Percentiles rank a stretch among this genome's conserved stretches.
These are phyloP conservation scores for Palythoa heliodiscus DNA, from an alignment of 92 coral and sea anemone genomes.

Conservation along the genomic window DNA sequence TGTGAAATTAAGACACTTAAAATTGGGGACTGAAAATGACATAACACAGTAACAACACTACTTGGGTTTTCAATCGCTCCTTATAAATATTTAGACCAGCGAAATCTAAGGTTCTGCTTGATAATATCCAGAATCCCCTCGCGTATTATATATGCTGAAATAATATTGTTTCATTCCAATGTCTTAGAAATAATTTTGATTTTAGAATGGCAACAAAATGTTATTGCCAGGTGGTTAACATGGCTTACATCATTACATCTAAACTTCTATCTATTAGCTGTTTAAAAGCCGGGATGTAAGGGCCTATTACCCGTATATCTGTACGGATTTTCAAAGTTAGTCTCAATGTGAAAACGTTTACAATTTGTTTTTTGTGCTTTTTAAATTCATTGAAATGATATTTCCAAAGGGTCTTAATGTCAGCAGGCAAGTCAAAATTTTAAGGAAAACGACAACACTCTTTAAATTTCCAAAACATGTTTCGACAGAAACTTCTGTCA, in stretches of 20 bases:
- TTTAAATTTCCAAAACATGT: no score
- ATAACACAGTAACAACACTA: no score
- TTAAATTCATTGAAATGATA: neutral
- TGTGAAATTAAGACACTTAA: neutral
- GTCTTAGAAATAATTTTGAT: no score
- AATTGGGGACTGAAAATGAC: neutral
- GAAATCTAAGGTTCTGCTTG: neutral
- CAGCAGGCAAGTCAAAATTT: no score
- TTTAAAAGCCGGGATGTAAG: neutral
- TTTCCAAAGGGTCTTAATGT: no score
- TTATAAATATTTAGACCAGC: no score
- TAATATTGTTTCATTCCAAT: neutral
- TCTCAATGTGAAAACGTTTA: neutral
- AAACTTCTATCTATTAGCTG: neutral
- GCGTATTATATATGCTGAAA: neutral
- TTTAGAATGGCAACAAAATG: neutral
- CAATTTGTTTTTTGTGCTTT: neutral
- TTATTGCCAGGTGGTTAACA: neutral
- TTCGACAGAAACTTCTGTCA: no score
- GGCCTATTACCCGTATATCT: neutral
- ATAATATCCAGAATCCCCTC: no score
- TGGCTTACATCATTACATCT: neutral
- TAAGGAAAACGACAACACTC: no score
- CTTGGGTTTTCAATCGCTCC: no score
- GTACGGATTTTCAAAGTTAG: neutral